These are phyloP conservation scores for Pachydiplax longipennis DNA, from an alignment of 2,888 invertebrate genomes.

Conservation along the genomic window DNA sequence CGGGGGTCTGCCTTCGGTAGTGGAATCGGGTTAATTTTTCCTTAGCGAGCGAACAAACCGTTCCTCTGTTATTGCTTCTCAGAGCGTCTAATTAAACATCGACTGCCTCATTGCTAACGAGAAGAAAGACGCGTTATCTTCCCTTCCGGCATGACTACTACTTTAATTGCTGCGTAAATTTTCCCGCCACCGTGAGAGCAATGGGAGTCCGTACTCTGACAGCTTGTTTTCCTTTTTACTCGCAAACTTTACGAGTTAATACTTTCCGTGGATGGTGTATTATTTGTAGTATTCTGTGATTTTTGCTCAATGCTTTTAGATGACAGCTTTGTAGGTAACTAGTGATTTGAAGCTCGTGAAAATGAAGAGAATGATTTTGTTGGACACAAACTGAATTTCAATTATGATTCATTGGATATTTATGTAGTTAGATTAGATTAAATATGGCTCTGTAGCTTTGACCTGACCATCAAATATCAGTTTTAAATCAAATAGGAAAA, in stretches of 20 bases:
- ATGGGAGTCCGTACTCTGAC: neutral
- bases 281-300: too few relatives aligned
- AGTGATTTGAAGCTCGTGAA: too few relatives aligned
- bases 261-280: too few relatives aligned
- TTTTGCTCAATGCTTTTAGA: too few relatives aligned
- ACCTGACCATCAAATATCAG: too few relatives aligned
- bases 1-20: neutral
- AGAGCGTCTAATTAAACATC: slow-evolving; percentile 33
- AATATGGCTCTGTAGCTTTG: too few relatives aligned
- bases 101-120: slow-evolving; percentile 5
- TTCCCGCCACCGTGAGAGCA: slow-evolving; percentile 6
- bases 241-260: neutral
- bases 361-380: too few relatives aligned
- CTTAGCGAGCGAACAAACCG: neutral
- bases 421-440: too few relatives aligned
- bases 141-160: neutral
- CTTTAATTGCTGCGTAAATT: slow-evolving; percentile 9
- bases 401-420: too few relatives aligned
- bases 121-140: neutral
- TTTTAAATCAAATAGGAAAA: too few relatives aligned
- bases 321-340: too few relatives aligned
- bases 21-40: neutral
- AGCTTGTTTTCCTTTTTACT: neutral
- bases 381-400: too few relatives aligned
- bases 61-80: neutral